Percentiles rank a stretch among this genome's conserved stretches.
phyloP scores from a whole-genome alignment of 2,888 invertebrate species.

The Dynastes hyllus region DNA sequence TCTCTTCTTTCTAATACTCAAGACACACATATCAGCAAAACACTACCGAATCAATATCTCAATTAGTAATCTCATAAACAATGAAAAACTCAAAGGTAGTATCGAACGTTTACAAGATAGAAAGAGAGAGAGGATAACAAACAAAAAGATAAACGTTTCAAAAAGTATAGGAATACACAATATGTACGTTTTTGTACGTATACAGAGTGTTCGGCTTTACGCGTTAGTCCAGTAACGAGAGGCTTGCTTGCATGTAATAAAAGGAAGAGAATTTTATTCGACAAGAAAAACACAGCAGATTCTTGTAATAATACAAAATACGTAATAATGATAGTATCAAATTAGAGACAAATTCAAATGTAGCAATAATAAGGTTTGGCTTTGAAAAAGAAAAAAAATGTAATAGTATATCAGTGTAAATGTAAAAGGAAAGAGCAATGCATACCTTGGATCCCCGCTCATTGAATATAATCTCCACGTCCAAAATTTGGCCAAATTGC shows the following conservation, averaged over 20 bases:
- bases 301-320: constrained; percentile 35
- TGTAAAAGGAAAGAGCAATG: constrained; percentile 53
- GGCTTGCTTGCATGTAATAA: constrained; percentile 49
- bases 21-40: constrained; percentile 45
- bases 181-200: not conserved
- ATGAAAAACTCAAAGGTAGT: constrained; percentile 14
- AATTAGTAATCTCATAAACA: constrained; percentile 18
- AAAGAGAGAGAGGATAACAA: constrained; percentile 11
- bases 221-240: constrained; percentile 48
- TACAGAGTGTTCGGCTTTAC: constrained; percentile 31
- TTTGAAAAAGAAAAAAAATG: constrained; percentile 51
- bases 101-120: constrained; percentile 24
- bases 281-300: constrained; percentile 51
- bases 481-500: constrained; percentile 99
- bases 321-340: constrained; percentile 36
- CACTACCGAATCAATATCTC: constrained; percentile 41
- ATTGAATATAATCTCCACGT: constrained; percentile 99
- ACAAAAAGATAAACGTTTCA: constrained; percentile 12
- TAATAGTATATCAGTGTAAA: constrained; percentile 49
- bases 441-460: constrained; percentile 99
- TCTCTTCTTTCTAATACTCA: constrained; percentile 48
- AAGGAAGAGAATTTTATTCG: constrained; percentile 50
- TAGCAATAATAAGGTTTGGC: constrained; percentile 53
- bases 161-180: not conserved
- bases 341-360: constrained; percentile 50